These are phyloP conservation scores for Apocrypta bakeri DNA, from an alignment of 1,140 invertebrate species.

Conservation along the genomic window DNA sequence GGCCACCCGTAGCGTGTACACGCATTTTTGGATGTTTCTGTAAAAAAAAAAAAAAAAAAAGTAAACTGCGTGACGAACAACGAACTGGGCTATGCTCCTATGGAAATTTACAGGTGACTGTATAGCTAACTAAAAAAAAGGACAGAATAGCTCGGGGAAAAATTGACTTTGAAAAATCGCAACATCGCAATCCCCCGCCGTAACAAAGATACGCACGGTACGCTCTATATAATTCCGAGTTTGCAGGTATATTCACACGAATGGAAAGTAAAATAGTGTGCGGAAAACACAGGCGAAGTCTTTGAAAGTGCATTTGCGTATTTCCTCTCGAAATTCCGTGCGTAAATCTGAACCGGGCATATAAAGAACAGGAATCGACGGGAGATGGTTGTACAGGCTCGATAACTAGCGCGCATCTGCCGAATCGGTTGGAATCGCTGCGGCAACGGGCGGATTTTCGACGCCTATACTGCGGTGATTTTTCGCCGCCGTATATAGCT, in stretches of 20 bases:
- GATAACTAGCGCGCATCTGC: not conserved
- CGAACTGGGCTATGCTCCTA: not conserved
- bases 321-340: no score
- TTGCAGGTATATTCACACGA: not conserved
- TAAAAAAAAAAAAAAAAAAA: not conserved
- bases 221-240: not conserved
- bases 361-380: no score
- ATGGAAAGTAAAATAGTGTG: no score
- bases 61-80: not conserved
- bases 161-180: slow-evolving; percentile 22
- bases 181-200: not conserved
- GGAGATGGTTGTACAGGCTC: no score
- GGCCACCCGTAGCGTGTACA: not conserved
- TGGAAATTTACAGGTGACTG: not conserved
- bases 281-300: no score
- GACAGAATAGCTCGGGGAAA: not conserved
- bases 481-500: not conserved
- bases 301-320: no score
- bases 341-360: no score
- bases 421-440: not conserved
- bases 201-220: not conserved
- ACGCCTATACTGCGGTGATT: not conserved
- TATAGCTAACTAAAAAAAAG: not conserved
- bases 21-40: not conserved
- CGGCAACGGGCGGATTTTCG: slow-evolving; percentile 6